phyloP scores from a whole-genome alignment of 2,113 vertebrate species.

The Rhinopomastus cyanomelas region DNA sequence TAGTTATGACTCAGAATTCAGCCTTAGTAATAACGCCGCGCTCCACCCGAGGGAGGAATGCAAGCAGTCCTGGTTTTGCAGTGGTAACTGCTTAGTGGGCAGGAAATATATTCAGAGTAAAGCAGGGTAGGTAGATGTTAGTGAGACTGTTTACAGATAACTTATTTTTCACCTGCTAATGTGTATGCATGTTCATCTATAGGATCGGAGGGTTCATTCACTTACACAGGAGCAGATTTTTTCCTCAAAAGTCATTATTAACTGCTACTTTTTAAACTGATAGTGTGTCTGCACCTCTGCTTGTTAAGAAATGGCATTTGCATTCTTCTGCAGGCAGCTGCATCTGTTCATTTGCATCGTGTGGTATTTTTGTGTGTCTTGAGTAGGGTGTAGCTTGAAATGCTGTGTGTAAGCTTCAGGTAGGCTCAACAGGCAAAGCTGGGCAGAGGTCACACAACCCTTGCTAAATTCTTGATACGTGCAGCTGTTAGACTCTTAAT shows the following conservation, averaged over 20 bases:
- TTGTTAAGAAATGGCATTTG: background rate
- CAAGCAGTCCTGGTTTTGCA: background rate
- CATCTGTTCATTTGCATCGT: background rate
- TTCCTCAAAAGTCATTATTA: background rate
- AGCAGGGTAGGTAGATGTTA: background rate
- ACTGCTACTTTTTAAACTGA: background rate
- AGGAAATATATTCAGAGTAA: background rate
- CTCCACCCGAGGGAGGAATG: conserved; percentile 50
- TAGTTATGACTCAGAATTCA: conserved; percentile 25
- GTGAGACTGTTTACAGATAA: background rate
- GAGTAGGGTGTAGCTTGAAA: background rate
- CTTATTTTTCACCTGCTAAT: background rate
- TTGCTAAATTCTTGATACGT: background rate
- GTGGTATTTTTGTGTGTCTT: background rate
- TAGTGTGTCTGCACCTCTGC: background rate
- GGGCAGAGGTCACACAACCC: background rate
- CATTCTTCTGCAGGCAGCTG: conserved; percentile 4
- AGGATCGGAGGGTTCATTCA: background rate
- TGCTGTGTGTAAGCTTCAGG: background rate
- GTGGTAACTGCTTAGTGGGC: background rate
- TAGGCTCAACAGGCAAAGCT: background rate
- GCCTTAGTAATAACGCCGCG: background rate
- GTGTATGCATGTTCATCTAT: background rate
- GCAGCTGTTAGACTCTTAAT: background rate
- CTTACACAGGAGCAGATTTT: background rate